A percentile compares a stretch with the other conserved stretches of the same genome.
phyloP scores from a whole-genome alignment of 2,888 invertebrate genomes.

The Parochlus steinenii region DNA sequence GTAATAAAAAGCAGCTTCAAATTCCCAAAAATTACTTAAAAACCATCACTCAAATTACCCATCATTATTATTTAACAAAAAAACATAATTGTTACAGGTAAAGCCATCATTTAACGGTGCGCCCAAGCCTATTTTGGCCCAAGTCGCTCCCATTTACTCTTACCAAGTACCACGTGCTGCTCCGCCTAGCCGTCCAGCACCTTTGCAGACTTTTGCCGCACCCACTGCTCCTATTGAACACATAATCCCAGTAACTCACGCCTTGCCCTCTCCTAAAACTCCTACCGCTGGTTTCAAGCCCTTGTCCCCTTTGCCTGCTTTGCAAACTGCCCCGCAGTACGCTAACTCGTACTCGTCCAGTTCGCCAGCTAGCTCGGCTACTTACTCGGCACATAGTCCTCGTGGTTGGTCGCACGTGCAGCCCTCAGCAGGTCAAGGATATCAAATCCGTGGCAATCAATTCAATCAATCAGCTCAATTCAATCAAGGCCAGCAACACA shows the following conservation, averaged over 20 bases:
- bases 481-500: too few relatives aligned
- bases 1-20: too few relatives aligned
- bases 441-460: too few relatives aligned
- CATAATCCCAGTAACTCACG: too few relatives aligned
- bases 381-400: constrained; percentile 12
- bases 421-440: constrained; percentile 3
- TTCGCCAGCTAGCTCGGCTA: neutral
- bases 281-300: constrained; percentile 12
- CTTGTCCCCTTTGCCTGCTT: constrained; percentile 13
- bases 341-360: neutral
- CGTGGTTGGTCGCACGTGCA: constrained; percentile 33
- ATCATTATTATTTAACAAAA: too few relatives aligned
- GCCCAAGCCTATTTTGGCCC: constrained; percentile 10
- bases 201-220: too few relatives aligned
- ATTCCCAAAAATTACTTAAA: too few relatives aligned
- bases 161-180: too few relatives aligned
- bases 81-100: too few relatives aligned
- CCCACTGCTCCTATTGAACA: too few relatives aligned
- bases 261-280: constrained; percentile 5
- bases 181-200: neutral
- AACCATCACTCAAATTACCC: too few relatives aligned
- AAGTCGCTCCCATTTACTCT: constrained; percentile 11
- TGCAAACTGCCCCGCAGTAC: constrained; percentile 9
- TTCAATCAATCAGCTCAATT: constrained; percentile 19
- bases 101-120: too few relatives aligned